These are phyloP conservation scores for Paradisaea rubra DNA, from an alignment of 2,113 vertebrate genomes.

Conservation along the genomic window DNA sequence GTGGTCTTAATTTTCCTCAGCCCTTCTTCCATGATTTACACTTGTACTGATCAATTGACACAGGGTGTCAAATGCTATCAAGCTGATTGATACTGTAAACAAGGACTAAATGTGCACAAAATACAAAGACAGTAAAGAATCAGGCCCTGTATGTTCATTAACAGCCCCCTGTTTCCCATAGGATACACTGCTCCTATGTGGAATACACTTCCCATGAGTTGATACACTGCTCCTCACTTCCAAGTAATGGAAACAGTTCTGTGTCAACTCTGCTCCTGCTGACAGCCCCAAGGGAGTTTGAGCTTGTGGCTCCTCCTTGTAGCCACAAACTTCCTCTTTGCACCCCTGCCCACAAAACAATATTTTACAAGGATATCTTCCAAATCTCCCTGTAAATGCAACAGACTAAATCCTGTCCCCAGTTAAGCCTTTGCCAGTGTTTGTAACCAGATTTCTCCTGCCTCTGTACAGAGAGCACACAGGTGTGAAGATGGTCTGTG, in stretches of 20 bases:
- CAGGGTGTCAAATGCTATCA: neutral
- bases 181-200: neutral
- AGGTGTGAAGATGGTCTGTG: constrained; percentile 8
- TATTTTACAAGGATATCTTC: neutral
- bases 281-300: neutral
- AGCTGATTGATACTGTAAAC: neutral
- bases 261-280: neutral
- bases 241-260: neutral
- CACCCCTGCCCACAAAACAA: neutral
- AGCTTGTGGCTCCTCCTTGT: neutral
- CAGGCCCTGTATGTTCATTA: neutral
- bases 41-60: neutral
- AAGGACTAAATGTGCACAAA: neutral
- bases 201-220: neutral
- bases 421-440: neutral
- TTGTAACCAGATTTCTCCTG: neutral
- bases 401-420: neutral
- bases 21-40: neutral
- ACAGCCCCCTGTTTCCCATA: neutral
- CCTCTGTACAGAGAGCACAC: neutral
- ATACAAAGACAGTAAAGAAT: neutral
- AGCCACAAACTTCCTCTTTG: neutral
- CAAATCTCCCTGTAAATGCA: constrained; percentile 5
- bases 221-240: neutral
- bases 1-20: neutral